phyloP scores from a whole-genome alignment of 2,113 vertebrate species.

The Butorides virescens region DNA sequence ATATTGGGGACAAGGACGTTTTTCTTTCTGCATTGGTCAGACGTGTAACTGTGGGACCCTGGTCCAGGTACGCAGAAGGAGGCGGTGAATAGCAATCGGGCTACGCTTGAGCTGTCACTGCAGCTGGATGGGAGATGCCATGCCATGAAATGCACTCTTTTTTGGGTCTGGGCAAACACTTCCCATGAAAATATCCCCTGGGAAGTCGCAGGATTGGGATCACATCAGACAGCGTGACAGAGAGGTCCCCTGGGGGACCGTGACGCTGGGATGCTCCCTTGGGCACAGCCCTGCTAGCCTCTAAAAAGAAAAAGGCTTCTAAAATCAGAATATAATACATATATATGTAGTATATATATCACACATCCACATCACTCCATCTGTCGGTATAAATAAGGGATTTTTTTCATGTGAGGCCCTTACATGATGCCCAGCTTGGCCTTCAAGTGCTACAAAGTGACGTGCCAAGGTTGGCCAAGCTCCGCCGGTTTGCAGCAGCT shows the following conservation, averaged over 20 bases:
- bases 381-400: not conserved
- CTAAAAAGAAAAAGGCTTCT: not conserved
- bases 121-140: not conserved
- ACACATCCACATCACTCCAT: not conserved
- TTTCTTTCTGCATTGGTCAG: not conserved
- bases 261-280: not conserved
- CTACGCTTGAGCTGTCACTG: not conserved
- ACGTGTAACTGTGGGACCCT: not conserved
- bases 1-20: not conserved
- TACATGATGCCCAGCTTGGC: not conserved
- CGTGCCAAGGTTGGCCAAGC: not conserved
- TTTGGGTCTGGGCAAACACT: not conserved
- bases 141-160: fast-evolving
- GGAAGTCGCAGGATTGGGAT: not conserved
- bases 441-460: not conserved
- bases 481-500: not conserved
- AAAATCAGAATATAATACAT: not conserved
- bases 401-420: not conserved
- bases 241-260: not conserved
- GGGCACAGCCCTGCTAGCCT: not conserved
- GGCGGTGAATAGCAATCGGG: not conserved
- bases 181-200: not conserved
- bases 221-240: not conserved
- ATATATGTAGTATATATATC: too few species aligned
- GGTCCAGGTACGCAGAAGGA: not conserved